These are phyloP conservation scores for Erithacus rubecula DNA, from an alignment of 2,797 vertebrate genomes.

Conservation along the genomic window DNA sequence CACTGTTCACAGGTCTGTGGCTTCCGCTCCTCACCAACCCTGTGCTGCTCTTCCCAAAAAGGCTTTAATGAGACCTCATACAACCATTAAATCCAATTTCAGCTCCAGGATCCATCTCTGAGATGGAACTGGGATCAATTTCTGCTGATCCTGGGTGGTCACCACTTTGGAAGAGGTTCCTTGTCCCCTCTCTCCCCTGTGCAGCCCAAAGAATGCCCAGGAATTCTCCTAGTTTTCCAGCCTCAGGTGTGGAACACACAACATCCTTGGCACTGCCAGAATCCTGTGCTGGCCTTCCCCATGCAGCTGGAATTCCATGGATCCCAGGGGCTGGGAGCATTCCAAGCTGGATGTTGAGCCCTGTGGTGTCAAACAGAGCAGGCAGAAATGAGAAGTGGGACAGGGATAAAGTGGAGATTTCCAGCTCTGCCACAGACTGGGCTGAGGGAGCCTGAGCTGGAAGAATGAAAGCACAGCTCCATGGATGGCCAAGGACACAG, in stretches of 20 bases:
- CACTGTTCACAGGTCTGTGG: background rate
- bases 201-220: background rate
- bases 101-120: background rate
- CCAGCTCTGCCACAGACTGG: background rate
- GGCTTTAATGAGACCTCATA: background rate
- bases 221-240: background rate
- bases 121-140: background rate
- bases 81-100: background rate
- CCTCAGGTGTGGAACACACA: background rate
- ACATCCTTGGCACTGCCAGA: too few relatives aligned
- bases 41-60: background rate
- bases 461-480: background rate
- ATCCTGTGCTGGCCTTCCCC: background rate
- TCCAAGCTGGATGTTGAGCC: background rate
- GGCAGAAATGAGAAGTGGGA: background rate
- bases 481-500: background rate
- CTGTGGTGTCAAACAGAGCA: background rate
- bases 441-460: background rate
- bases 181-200: background rate
- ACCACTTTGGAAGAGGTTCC: background rate
- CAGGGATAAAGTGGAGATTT: background rate
- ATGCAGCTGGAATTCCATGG: background rate
- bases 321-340: background rate
- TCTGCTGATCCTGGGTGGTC: background rate
- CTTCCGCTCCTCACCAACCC: background rate